Evolutionary conservation across 2,888 invertebrate genomes (phyloP).

Genomic region (Lepidocyrtoides sp.): DNA sequence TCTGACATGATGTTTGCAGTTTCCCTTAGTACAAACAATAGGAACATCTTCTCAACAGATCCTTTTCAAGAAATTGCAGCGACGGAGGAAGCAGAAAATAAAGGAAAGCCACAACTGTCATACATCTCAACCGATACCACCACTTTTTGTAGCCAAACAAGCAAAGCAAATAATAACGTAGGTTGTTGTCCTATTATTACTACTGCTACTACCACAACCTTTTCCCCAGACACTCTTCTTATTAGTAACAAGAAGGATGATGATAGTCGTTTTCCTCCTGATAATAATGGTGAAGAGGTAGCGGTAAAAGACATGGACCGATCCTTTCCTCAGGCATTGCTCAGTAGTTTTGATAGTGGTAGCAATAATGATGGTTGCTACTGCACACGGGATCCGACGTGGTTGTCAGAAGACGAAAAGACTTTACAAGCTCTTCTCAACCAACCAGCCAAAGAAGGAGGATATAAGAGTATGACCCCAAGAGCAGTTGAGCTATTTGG

Average conservation of each 20-base stretch:
- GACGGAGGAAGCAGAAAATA: constrained; percentile 26
- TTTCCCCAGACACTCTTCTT: background rate
- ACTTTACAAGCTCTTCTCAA: constrained; percentile 26
- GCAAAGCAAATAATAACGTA: background rate
- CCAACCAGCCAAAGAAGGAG: background rate
- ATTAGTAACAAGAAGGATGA: constrained; percentile 31
- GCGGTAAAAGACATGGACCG: constrained; percentile 15
- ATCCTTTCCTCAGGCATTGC: constrained; percentile 34
- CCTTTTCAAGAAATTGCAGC: constrained; percentile 56
- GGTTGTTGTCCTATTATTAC: background rate
- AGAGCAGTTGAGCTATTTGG: constrained; percentile 43
- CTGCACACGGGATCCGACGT: background rate
- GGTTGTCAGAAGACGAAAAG: background rate
- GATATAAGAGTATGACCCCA: constrained; percentile 61
- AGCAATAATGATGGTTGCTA: background rate
- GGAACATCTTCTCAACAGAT: constrained; percentile 22
- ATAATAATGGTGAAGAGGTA: constrained; percentile 4
- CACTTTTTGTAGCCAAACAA: background rate
- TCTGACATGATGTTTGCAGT: constrained; percentile 35
- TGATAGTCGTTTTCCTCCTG: constrained; percentile 14
- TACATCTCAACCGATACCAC: constrained; percentile 47
- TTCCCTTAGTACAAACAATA: constrained; percentile 16
- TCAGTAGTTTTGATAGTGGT: background rate
- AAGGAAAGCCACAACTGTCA: constrained; percentile 60
- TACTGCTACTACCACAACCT: background rate